phyloP scores from a whole-genome alignment of 1,140 invertebrate genomes.

The Platorchestia sp. region DNA sequence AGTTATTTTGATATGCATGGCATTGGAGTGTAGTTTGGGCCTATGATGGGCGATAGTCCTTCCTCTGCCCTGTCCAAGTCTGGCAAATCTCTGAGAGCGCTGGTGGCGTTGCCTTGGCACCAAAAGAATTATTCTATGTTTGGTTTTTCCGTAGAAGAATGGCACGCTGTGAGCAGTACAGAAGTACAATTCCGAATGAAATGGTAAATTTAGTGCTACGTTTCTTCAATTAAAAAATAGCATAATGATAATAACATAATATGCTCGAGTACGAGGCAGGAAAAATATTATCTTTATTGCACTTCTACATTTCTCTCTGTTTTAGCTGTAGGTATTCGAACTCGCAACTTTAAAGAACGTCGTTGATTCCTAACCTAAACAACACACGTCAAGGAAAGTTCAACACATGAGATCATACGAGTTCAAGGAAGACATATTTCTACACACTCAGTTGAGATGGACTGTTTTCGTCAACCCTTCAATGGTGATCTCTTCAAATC shows the following conservation, averaged over 20 bases:
- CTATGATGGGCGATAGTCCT: no score
- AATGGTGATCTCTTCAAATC: background rate
- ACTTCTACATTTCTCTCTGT: background rate
- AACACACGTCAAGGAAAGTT: background rate
- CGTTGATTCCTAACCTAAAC: background rate
- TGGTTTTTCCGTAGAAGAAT: no score
- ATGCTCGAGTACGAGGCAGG: background rate
- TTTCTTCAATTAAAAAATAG: no score
- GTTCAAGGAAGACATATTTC: background rate
- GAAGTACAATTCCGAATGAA: background rate
- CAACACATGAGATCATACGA: background rate
- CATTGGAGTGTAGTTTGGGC: no score
- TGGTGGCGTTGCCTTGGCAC: no score
- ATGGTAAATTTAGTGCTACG: background rate
- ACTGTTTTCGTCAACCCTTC: background rate
- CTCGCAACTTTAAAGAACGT: background rate
- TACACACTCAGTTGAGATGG: background rate
- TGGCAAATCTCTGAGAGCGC: no score
- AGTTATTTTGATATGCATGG: no score
- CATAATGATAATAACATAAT: no score
- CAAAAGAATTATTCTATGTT: no score
- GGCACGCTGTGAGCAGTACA: background rate
- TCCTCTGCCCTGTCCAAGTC: no score
- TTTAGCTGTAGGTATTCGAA: background rate
- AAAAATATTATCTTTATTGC: background rate